Conservation (phyloP, 2,797 vertebrate species). For the Phrynocephalus vlangalii region DNA sequence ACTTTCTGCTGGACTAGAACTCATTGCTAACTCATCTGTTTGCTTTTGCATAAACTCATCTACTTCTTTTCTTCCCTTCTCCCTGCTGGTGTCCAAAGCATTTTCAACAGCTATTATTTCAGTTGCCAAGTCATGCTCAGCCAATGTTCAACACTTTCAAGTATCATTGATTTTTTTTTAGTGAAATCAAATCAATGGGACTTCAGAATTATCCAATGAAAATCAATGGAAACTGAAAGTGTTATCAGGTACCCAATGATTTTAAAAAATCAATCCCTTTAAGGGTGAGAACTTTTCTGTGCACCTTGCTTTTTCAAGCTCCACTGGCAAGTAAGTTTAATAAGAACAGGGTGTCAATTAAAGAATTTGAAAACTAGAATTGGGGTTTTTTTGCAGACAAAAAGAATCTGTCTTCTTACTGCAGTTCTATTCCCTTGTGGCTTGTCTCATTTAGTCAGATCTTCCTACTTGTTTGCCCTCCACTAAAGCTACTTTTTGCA, state of each 20-base stretch:
- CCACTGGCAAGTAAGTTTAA: not conserved
- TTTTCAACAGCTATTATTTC: too few relatives aligned
- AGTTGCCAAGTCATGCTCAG: not conserved
- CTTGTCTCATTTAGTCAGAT: not conserved
- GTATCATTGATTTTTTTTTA: not conserved
- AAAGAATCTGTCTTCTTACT: not conserved
- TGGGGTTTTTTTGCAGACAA: not conserved
- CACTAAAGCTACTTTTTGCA: not conserved
- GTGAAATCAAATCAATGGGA: not conserved
- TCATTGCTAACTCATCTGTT: too few relatives aligned
- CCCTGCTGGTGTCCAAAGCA: too few relatives aligned
- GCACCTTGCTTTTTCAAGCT: not conserved
- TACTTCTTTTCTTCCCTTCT: too few relatives aligned
- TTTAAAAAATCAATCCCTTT: not conserved
- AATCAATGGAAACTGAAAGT: not conserved
- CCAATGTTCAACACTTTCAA: not conserved
- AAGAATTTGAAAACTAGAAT: not conserved
- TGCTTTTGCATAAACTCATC: too few relatives aligned
- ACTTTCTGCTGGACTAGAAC: too few relatives aligned
- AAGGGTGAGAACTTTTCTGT: not conserved
- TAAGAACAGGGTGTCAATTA: not conserved
- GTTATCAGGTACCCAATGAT: not conserved
- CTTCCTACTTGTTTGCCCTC: too few relatives aligned
- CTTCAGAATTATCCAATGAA: not conserved
- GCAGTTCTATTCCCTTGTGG: not conserved